A percentile compares a stretch with the other conserved stretches of the same genome.
Evolutionary conservation across 2,797 vertebrate species (phyloP).

Genomic region (Cossypha heuglini): DNA sequence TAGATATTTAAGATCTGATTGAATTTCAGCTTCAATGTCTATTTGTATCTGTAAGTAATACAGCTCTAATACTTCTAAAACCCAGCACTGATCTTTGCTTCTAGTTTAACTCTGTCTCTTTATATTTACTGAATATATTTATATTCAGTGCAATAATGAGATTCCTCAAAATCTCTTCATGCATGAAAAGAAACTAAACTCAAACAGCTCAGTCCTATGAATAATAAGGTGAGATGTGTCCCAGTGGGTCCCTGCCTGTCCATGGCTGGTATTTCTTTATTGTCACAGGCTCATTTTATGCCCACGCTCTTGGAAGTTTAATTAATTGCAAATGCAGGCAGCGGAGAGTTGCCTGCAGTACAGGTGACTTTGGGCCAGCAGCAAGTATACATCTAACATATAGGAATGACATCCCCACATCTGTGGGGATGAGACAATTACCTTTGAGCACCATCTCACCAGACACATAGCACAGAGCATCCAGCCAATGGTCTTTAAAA

Average conservation of each 20-base stretch:
- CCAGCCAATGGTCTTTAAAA: neutral
- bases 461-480: fast-evolving
- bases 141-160: conserved; percentile 18
- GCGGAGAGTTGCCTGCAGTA: neutral
- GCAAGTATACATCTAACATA: neutral
- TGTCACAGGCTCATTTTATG: neutral
- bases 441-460: neutral
- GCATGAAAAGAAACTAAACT: conserved; percentile 36
- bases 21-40: neutral
- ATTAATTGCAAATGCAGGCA: neutral
- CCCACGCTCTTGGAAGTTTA: neutral
- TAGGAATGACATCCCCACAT: neutral
- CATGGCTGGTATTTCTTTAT: neutral
- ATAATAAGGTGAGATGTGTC: conserved; percentile 19
- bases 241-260: neutral
- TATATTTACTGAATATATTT: neutral
- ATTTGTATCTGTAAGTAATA: neutral
- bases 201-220: neutral
- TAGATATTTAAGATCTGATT: neutral
- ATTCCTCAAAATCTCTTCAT: conserved; percentile 36
- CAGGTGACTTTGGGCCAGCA: neutral
- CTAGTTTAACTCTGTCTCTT: neutral
- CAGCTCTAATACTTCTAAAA: neutral
- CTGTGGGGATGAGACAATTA: neutral
- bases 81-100: neutral